Base-by-base conservation (phyloP, 1,140 invertebrate genomes). In the Sycobia sp. region DNA sequence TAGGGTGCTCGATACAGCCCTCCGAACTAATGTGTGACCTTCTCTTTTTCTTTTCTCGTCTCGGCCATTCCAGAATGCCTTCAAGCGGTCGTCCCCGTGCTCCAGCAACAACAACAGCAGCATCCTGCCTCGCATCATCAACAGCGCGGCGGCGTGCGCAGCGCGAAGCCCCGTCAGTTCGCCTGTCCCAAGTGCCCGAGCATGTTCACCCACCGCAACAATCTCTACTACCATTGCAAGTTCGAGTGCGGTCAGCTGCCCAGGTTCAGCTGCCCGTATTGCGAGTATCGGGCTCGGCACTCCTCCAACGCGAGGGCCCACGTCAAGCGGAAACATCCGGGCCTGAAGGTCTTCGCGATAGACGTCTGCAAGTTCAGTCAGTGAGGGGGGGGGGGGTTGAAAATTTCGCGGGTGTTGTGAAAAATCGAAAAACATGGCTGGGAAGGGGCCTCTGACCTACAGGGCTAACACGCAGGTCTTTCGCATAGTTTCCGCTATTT, bases 221-320 rank as follows among this genome's bases (percentile, higher is more conserved):
- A 83, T 71, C 71, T 83, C 29, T 75, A 76, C 22, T 79, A 78
- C 27, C 86, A 78, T 27, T 69, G 84, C 20, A 84, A 84, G 49
- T 86, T 80, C 67, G 85, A 86, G 65, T 86, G 85, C 64, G 83
- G 83, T n/a, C 78, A 83, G 32, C 74, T 76, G 47, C 81, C 83
- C 10, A 73, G 83, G 65, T 86, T 86, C 65, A 72, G 75, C 23
- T 86, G 85, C 63, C 83, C 85, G 14, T 73, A 83, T 55, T 86
- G 85, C 62, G 70, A 71, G 3, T 77, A 78, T 54, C 65, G 70
- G 10, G 79, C 81, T 4, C 79, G 80, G 57, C 81, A 83, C 58
- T 79, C 81, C 38, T 81, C 80, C 50, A 79, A 83, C 54, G 67
- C 74, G 7, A 62, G 72, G 49, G 68, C 71, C 0, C 75, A 77